Percentiles rank a stretch among this genome's conserved stretches.
These are phyloP conservation scores for Sphenodon punctatus DNA, from an alignment of 2,797 vertebrate species.

Conservation along the genomic window DNA sequence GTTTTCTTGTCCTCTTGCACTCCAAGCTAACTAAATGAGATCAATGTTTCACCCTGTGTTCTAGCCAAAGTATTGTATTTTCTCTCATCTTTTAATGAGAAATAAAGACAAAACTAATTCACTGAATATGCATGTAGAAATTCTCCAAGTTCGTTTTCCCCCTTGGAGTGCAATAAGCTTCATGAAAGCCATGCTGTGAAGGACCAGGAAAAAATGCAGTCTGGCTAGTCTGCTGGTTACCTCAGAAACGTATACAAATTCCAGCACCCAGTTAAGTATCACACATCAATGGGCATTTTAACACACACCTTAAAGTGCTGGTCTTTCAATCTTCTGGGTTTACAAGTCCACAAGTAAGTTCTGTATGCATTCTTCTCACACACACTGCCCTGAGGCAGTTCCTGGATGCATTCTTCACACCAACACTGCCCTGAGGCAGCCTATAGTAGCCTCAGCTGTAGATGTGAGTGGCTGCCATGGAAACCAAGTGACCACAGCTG, in stretches of 20 bases:
- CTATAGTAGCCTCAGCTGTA: too few species aligned
- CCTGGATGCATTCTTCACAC: too few species aligned
- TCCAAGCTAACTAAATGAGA: background rate
- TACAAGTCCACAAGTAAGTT: too few species aligned
- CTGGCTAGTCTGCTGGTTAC: background rate
- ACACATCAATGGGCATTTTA: too few species aligned
- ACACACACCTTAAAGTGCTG: too few species aligned
- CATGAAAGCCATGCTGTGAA: background rate
- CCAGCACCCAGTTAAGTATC: background rate
- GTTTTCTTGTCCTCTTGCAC: background rate
- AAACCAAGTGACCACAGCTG: too few species aligned
- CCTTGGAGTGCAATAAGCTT: background rate
- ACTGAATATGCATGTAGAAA: background rate
- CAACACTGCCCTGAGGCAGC: too few species aligned
- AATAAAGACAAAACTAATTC: background rate
- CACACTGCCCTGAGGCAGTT: too few species aligned
- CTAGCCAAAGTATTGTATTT: background rate
- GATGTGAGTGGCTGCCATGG: too few species aligned
- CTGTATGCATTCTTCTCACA: too few species aligned
- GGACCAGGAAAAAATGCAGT: background rate
- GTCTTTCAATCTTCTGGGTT: too few species aligned
- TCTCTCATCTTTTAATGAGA: background rate
- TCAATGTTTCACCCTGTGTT: background rate
- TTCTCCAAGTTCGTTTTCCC: background rate
- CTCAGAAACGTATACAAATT: background rate